Base-by-base conservation (phyloP, 2,888 invertebrate species). In the Ditula angustiorana region DNA sequence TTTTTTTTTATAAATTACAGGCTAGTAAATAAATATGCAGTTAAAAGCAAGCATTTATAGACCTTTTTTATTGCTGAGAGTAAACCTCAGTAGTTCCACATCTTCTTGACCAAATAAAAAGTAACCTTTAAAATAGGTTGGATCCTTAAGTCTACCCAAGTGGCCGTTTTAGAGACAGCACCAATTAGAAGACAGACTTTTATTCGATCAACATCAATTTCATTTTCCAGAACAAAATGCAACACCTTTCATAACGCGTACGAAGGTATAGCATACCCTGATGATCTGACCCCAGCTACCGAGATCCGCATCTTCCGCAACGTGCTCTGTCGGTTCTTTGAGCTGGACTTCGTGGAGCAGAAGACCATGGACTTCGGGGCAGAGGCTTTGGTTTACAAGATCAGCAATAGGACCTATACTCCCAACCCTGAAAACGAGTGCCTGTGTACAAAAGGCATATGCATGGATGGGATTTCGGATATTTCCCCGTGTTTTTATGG, bases 241-340 rank as follows among this genome's bases (percentile, higher is more conserved):
- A 96, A 96, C 79, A 89, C 93, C 2, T 89, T 97, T 13, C 93
- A 93, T 70, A 95, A 96, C 16, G 80, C 94, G 0, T 96, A 95
- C 69, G 97, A 97, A 80, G 97, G 96, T 0, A 93, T 95, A 0
- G 81, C 95, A 1, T 97, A 96, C 73, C 96, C 97, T 0, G 85
- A 93, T 0, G 87, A 94, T 50, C 75, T 97, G 57, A 82, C 85
- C 3, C 83, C 89, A 23, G 91, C 89, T 0, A 90, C 88, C 0
- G 80, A 85, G 0, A 90, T 97, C 67, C 86, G 93, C 13, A 80
- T 97, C 5, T 98, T 95, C 83, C 93, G 97, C 23, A 95, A 95
- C 72, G 94, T 96, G 0, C 95, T 98, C 76, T 98, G 98, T 81
- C 93, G 97, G 49, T 93, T 95, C 0, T 75, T 97, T 37, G 95